Evolutionary conservation across 1,140 invertebrate genomes (phyloP).

Genomic region (Maniola jurtina): DNA sequence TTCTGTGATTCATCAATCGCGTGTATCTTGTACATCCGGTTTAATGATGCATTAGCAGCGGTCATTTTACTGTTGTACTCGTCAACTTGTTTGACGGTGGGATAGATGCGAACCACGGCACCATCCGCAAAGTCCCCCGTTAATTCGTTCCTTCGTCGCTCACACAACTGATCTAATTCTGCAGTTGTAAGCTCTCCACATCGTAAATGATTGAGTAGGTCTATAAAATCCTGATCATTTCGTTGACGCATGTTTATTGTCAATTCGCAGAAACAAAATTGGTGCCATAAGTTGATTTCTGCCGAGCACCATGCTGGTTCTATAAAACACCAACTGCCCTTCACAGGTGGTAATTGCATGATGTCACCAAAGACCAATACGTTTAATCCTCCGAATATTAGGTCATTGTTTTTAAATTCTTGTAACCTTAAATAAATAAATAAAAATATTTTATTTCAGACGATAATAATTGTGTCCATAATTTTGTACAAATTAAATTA

Average conservation of each 20-base stretch:
- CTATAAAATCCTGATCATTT: constrained; percentile 37
- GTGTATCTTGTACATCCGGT: no score
- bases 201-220: constrained; percentile 32
- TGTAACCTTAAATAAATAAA: no score
- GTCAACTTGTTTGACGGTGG: constrained; percentile 14
- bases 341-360: constrained; percentile 38
- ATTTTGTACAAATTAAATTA: no score
- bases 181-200: constrained; percentile 31
- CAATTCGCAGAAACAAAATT: constrained; percentile 28
- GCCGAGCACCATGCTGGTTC: constrained; percentile 26
- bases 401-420: no score
- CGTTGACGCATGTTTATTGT: constrained; percentile 23
- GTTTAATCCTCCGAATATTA: no score
- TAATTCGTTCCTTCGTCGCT: constrained; percentile 27
- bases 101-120: constrained; percentile 35
- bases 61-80: background rate
- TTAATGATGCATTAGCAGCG: no score
- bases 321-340: constrained; percentile 37
- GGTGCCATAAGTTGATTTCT: constrained; percentile 28
- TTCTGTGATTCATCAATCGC: no score
- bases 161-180: constrained; percentile 23
- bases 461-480: no score
- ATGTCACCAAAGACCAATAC: no score
- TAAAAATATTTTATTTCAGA: no score
- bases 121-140: constrained; percentile 35